phyloP scores from a whole-genome alignment of 2,888 invertebrate species.

The Stictocephala bisonia region DNA sequence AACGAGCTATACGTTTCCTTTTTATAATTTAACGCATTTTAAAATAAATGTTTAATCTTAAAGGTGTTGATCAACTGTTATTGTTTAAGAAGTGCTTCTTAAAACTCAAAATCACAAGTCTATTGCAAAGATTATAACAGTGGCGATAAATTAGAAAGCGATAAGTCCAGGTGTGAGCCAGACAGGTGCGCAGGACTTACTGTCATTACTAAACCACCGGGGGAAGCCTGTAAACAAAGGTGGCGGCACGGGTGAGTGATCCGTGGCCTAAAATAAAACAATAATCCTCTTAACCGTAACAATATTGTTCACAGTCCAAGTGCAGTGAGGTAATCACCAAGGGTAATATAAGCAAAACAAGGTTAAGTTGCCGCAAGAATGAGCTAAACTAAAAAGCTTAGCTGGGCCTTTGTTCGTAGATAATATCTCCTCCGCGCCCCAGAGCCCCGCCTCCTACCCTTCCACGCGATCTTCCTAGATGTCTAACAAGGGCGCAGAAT shows the following conservation, averaged over 20 bases:
- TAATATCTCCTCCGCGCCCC: conserved; percentile 29
- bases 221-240: conserved; percentile 18
- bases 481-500: conserved; percentile 48
- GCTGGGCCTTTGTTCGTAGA: conserved; percentile 48
- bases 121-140: too few relatives aligned
- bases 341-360: conserved; percentile 43
- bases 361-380: conserved; percentile 50
- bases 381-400: conserved; percentile 49
- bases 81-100: too few relatives aligned
- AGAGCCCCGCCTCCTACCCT: not conserved
- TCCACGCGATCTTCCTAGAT: conserved; percentile 43
- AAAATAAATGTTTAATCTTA: too few relatives aligned
- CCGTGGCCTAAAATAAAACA: conserved; percentile 12
- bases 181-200: not conserved
- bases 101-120: too few relatives aligned
- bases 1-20: too few relatives aligned
- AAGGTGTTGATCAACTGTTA: too few relatives aligned
- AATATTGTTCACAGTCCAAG: conserved; percentile 38
- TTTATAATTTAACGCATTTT: too few relatives aligned
- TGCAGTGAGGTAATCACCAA: conserved; percentile 23
- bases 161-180: not conserved
- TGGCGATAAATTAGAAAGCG: not conserved
- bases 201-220: not conserved
- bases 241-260: conserved; percentile 27
- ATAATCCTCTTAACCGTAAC: conserved; percentile 26